phyloP scores from a whole-genome alignment of 92 coral and sea anemone species.

The Meandrina meandrites region DNA sequence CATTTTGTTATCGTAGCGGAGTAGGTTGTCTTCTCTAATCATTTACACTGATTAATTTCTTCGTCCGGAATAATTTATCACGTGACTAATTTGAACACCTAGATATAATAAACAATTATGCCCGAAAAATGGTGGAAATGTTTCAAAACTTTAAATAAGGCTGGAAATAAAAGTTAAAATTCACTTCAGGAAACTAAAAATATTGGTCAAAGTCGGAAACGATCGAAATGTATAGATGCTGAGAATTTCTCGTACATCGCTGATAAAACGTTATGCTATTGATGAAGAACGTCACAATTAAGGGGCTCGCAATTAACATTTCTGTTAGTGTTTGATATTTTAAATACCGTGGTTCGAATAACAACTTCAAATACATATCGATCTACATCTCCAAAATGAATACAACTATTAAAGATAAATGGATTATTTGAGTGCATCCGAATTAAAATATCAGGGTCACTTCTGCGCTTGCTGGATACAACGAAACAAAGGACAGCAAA shows the following conservation, averaged over 20 bases:
- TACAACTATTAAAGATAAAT: background rate
- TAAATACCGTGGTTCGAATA: background rate
- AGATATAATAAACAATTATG: no score
- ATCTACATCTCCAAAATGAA: background rate
- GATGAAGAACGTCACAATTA: background rate
- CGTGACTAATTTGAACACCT: background rate
- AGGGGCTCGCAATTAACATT: background rate
- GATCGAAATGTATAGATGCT: background rate
- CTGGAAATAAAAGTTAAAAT: background rate
- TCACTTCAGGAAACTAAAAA: background rate
- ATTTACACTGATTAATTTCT: background rate
- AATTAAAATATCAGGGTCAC: background rate
- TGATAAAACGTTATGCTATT: background rate
- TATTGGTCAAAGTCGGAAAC: no score
- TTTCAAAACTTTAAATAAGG: background rate
- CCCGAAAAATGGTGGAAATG: background rate
- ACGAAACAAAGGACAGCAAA: slow-evolving; percentile 80
- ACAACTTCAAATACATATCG: background rate
- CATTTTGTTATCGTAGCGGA: background rate
- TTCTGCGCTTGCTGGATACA: slow-evolving; percentile 9
- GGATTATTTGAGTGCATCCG: background rate
- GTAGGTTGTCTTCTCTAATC: background rate
- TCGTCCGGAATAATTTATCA: background rate
- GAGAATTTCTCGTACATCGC: background rate
- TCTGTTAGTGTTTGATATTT: background rate